Percentiles rank a stretch among this genome's conserved stretches.
phyloP scores from a whole-genome alignment of 1,140 invertebrate species.

The Camponotus pennsylvanicus region DNA sequence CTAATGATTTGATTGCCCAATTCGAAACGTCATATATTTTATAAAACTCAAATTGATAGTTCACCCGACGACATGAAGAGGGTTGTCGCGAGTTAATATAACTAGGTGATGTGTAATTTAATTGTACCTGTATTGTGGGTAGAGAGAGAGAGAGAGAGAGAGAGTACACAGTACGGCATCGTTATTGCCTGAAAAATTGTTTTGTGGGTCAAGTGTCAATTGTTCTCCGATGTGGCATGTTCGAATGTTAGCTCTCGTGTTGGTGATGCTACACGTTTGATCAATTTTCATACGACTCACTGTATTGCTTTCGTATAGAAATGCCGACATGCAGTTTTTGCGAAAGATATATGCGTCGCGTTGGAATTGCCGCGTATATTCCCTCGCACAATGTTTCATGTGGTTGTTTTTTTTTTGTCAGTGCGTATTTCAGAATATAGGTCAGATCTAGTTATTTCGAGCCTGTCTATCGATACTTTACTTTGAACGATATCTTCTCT shows the following conservation, averaged over 20 bases:
- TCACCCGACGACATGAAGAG: background rate
- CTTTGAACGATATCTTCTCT: conserved; percentile 39
- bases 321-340: conserved; percentile 28
- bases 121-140: background rate
- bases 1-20: background rate
- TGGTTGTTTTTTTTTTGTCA: conserved; percentile 30
- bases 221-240: conserved; percentile 36
- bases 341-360: conserved; percentile 7
- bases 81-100: background rate
- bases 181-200: conserved; percentile 56
- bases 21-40: background rate
- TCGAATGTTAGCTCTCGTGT: conserved; percentile 37
- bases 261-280: conserved; percentile 37
- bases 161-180: background rate
- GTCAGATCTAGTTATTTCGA: conserved; percentile 65
- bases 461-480: conserved; percentile 55
- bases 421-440: conserved; percentile 68
- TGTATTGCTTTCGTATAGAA: conserved; percentile 30
- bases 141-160: conserved; percentile 3
- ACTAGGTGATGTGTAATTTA: background rate
- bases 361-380: conserved; percentile 29
- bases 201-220: conserved; percentile 58
- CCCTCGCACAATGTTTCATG: background rate
- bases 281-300: conserved; percentile 45
- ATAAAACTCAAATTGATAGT: background rate